These are phyloP conservation scores for Drosophila lini DNA, from an alignment of 1,140 invertebrate species.

Conservation along the genomic window DNA sequence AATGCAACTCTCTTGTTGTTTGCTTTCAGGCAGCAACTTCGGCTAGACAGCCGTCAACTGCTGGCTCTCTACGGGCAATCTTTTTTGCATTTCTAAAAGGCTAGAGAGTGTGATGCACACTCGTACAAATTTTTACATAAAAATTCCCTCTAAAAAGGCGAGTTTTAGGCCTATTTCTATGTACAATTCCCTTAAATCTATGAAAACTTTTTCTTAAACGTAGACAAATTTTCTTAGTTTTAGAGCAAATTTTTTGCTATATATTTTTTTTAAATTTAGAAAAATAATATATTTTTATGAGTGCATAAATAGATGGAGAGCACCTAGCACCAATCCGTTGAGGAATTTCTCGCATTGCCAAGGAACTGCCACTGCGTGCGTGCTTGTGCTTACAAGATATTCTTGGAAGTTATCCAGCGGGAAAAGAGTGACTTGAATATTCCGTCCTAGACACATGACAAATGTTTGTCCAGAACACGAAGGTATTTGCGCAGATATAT, in stretches of 20 bases:
- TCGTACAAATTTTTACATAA: no score
- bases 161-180: no score
- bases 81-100: conserved; percentile 40
- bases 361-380: conserved; percentile 5
- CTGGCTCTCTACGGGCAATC: conserved; percentile 8
- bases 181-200: no score
- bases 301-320: conserved; percentile 19
- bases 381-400: conserved; percentile 44
- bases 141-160: no score
- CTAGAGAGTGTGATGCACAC: conserved; percentile 1
- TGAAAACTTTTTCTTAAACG: no score
- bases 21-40: conserved; percentile 29
- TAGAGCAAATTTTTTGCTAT: no score
- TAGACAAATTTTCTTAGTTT: no score
- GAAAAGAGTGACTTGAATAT: conserved; percentile 39
- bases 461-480: conserved; percentile 42
- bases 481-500: conserved; percentile 23
- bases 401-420: conserved; percentile 49
- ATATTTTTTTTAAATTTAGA: no score
- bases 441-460: conserved; percentile 39
- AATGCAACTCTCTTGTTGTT: conserved; percentile 43
- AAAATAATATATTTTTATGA: no score
- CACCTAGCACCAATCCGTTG: conserved; percentile 20
- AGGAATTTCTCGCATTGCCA: conserved; percentile 47
- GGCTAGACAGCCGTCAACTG: conserved; percentile 34